Base-by-base conservation (phyloP, 37 sponge, comb jelly and placozoan genomes). In the Spongilla lacustris region DNA sequence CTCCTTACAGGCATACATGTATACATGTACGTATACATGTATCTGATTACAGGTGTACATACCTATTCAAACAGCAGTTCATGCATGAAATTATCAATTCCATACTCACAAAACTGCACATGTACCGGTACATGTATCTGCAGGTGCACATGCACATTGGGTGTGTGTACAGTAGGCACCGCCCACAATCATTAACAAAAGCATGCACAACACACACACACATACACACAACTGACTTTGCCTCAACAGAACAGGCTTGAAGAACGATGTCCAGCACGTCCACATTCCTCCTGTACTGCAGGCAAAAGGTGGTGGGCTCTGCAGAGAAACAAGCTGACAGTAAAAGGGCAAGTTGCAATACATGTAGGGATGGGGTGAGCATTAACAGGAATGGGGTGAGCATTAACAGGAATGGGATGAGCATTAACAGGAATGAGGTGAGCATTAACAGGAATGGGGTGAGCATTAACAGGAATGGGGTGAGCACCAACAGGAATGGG, bases 231-330 rank as follows among this genome's bases (percentile, higher is more conserved):
- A 37, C 87, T 67, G 37, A 87, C 87, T 75, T 88, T 24, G 88
- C 88, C 69, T 82, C 88, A 31, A 82, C 76, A 25, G 88, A 88
- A 3, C 75, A 76, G 23, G 88, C 76, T 67, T 88, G 76, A 22
- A 88, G 50, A 4, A 3, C 25, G 22, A 88, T 77, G 13, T 88
- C 76, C 25, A 88, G 48, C 33, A 88, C 21, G 9, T 70, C 24
- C 2, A 75, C 75, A 22, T 58, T 48, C 9, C 38, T 67, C 38
- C 76, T 76, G 83, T 75, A 82, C 49, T 82, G 88, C 8, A 88
- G 26, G 48, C 32, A 69, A 36, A 88, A 77, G 36, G 48, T 32
- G 22, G 82, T 71, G 4, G 50, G 13, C 67, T 49, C 88, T 88
- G 70, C 10, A 27, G 1, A 25, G 21, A 80, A 33, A 46, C 50